Base-by-base conservation (phyloP, 1,140 invertebrate genomes). In the Holotrichia oblita region DNA sequence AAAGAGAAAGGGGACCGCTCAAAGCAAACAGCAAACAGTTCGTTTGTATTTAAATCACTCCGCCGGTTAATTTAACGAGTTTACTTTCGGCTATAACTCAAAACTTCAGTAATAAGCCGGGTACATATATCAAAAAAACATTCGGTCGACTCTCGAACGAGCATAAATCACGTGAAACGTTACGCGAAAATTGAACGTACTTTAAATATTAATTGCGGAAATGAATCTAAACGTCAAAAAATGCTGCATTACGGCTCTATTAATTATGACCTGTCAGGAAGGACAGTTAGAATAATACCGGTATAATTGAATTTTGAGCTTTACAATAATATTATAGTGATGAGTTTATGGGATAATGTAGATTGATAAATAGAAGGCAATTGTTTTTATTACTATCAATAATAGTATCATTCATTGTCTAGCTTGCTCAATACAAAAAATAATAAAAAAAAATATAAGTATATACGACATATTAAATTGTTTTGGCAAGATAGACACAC, bases 121-220 rank as follows among this genome's bases (percentile, higher is more conserved):
- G 61, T 69, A 69, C 61, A 69, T 69, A 69, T 69, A 69, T 69
- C 61, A 69, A 69, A 69, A 69, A 69, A 69, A 69, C 61, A 69
- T 69, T 69, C 61, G 22, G 61, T 69, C 20, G 20, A 69, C 61
- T 69, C 61, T 69, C 61, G 61, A 69, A 69, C 61, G 61, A 2
- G 27, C 61, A 69, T 69, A 69, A 69, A 69, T 69, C 61, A 69
- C 61, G 61, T 22, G 20, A n/a, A 69, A 69, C 27, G 61, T 69
- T 69, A 22, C 20, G 61, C 61, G 61, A 69, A 69, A 69, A 69
- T 69, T 69, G 61, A 69, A 69, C 61, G 61, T 27, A 69, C 22
- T 69, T 69, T 69, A 69, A 69, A 34, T 69, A 69, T 69, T 69
- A 69, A 69, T 69, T 69, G 61, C 61, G 61, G 61, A 69, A 69